phyloP scores from a whole-genome alignment of 2,888 invertebrate genomes.

The Platerodrilus igneus region DNA sequence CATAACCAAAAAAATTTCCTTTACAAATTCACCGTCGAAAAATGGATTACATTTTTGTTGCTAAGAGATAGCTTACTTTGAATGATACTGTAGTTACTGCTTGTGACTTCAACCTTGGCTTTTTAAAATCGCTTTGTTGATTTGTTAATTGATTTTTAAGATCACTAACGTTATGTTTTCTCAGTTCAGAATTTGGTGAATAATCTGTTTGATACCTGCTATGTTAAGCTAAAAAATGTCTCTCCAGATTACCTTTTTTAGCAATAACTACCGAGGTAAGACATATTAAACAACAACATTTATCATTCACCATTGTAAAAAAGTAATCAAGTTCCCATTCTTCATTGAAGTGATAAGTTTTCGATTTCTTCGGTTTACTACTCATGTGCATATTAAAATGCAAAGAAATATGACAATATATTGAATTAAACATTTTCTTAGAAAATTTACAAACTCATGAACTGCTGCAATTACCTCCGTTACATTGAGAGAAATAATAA shows the following conservation, averaged over 20 bases:
- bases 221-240: conserved; percentile 17
- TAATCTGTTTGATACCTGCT: conserved; percentile 18
- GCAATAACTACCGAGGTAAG: conserved; percentile 10
- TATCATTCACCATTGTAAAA: conserved; percentile 20
- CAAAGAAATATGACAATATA: too few species aligned
- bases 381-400: conserved; percentile 5
- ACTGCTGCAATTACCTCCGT: too few species aligned
- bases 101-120: too few species aligned
- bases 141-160: too few species aligned
- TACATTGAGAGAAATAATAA: too few species aligned
- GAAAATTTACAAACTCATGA: too few species aligned
- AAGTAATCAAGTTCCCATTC: conserved; percentile 17
- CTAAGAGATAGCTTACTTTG: conserved; percentile 22
- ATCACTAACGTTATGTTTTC: too few species aligned
- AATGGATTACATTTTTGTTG: conserved; percentile 21
- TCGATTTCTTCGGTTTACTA: conserved; percentile 7
- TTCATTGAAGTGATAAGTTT: conserved; percentile 19
- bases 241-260: conserved; percentile 20
- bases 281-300: conserved; percentile 20
- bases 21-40: conserved; percentile 17
- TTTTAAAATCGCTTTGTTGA: too few species aligned
- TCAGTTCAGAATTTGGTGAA: conserved; percentile 17
- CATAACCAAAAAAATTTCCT: conserved; percentile 11
- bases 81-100: conserved; percentile 19
- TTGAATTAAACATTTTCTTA: too few species aligned